Base-by-base conservation (phyloP, 2,888 invertebrate species). In the Caenorhabditis sp. region DNA sequence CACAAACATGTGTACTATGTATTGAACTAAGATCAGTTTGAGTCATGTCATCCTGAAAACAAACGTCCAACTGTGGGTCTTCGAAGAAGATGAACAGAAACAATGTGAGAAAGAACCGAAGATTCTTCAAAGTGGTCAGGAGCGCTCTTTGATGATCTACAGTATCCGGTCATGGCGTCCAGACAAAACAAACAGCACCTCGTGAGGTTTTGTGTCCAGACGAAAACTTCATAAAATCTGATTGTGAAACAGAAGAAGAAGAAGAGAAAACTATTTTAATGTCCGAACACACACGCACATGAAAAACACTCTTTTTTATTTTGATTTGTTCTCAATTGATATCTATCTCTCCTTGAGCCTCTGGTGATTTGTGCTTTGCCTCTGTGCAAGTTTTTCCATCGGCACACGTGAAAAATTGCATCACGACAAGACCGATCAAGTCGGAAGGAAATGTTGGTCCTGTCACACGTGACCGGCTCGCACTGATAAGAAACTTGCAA, bases 371-470 rank as follows among this genome's bases (percentile, higher is more conserved):
- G 59, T 77, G 59, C 58, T 51, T 49, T 35, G 19, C 54, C 59
- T 44, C 63, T 38, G 59, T 54, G 47, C 47, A 56, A 44, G 51
- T 31, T 64, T 64, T 64, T 47, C 31, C 14, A 14, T 47, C 24
- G 61, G 7, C 47, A 61, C 69, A 77, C 77, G 69, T 70, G 77
- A 70, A 70, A 56, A 61, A 69, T 77, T 77, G 69, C 77, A 70
- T 69, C 69, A 77, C 61, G 66, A 61, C 51, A 54, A 22, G 10
- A 56, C 59, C 44, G 31, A 70, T 59, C 59, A 38, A 66, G 47
- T 19, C 19, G 38, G n/a, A 19, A 19, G 7, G 49, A 28, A 54
- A 75, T 64, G 56, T 56, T 75, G 75, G 75, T 76, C 68, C 75
- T 44, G 68, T 68, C 56, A 68, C 75, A 75, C 38, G 58, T 75